These are phyloP conservation scores for Nycticorax nycticorax DNA, from an alignment of 2,113 vertebrate species.

Conservation along the genomic window DNA sequence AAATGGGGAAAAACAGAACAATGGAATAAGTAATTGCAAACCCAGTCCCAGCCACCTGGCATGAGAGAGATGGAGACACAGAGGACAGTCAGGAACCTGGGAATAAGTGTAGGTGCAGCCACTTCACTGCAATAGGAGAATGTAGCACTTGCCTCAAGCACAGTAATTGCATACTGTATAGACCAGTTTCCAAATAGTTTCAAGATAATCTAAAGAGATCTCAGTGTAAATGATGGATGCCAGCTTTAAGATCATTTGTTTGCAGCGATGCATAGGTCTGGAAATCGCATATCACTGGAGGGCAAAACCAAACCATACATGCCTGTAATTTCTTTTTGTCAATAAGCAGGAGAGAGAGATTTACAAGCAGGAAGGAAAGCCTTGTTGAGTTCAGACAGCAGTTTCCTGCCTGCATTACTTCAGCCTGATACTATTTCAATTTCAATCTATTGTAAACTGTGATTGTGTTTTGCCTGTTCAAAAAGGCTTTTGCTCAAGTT, in stretches of 20 bases:
- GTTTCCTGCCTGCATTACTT: constrained; percentile 74
- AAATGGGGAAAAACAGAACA: constrained; percentile 19
- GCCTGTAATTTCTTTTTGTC: constrained; percentile 71
- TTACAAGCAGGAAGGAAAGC: constrained; percentile 79
- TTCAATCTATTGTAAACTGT: constrained; percentile 65
- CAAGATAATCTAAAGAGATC: constrained; percentile 10
- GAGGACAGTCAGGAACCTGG: background rate
- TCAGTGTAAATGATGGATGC: background rate
- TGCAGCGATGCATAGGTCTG: background rate
- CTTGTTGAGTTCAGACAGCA: constrained; percentile 69
- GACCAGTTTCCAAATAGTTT: background rate
- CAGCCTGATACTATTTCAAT: constrained; percentile 68
- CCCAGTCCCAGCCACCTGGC: constrained; percentile 7
- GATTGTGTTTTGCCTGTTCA: constrained; percentile 55
- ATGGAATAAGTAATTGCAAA: constrained; percentile 30
- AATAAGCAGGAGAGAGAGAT: constrained; percentile 70
- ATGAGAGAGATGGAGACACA: background rate
- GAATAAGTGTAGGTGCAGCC: background rate
- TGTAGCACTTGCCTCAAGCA: background rate
- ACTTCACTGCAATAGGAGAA: background rate
- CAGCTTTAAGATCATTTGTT: constrained; percentile 22
- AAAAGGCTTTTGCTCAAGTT: constrained; percentile 53
- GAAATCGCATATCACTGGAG: constrained; percentile 57
- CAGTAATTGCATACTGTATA: background rate
- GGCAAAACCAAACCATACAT: constrained; percentile 60